These are phyloP conservation scores for Drosophila melanica DNA, from an alignment of 1,140 invertebrate species.

Conservation along the genomic window DNA sequence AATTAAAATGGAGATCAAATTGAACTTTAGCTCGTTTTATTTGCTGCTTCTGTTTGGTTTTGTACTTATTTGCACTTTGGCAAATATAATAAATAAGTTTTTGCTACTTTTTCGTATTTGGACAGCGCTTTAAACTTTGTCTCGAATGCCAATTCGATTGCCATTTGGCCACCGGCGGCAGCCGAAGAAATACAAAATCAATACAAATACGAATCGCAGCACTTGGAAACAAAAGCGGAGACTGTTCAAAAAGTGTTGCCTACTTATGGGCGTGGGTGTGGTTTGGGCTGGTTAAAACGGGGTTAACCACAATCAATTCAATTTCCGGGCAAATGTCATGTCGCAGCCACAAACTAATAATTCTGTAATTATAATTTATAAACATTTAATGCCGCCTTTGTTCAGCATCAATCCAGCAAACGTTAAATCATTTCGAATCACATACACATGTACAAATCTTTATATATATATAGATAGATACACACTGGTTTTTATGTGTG, in stretches of 20 bases:
- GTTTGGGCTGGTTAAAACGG: neutral
- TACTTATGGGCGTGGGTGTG: slow-evolving; percentile 9
- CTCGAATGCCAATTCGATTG: slow-evolving; percentile 70
- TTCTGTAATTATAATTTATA: slow-evolving; percentile 77
- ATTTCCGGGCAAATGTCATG: slow-evolving; percentile 73
- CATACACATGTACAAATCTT: neutral
- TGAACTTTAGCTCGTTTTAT: slow-evolving; percentile 15
- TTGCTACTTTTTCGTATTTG: slow-evolving; percentile 76
- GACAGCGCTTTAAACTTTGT: slow-evolving; percentile 73
- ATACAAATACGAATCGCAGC: slow-evolving; percentile 30
- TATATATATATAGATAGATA: neutral
- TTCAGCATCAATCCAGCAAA: slow-evolving; percentile 53
- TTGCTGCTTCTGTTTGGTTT: slow-evolving; percentile 16
- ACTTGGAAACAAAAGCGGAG: neutral
- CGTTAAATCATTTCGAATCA: slow-evolving; percentile 30
- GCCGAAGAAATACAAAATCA: slow-evolving; percentile 38
- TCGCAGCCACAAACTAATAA: slow-evolving; percentile 55
- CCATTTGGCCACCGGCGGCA: slow-evolving; percentile 37
- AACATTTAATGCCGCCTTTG: slow-evolving; percentile 71
- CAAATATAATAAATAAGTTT: slow-evolving; percentile 81
- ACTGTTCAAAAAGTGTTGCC: slow-evolving; percentile 17
- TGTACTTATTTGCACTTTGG: slow-evolving; percentile 56
- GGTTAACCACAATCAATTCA: slow-evolving; percentile 61
- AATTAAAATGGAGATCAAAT: slow-evolving; percentile 37
- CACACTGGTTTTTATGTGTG: slow-evolving; percentile 21